phyloP scores from a whole-genome alignment of 2,888 invertebrate species.

The Poecilus cupreus region DNA sequence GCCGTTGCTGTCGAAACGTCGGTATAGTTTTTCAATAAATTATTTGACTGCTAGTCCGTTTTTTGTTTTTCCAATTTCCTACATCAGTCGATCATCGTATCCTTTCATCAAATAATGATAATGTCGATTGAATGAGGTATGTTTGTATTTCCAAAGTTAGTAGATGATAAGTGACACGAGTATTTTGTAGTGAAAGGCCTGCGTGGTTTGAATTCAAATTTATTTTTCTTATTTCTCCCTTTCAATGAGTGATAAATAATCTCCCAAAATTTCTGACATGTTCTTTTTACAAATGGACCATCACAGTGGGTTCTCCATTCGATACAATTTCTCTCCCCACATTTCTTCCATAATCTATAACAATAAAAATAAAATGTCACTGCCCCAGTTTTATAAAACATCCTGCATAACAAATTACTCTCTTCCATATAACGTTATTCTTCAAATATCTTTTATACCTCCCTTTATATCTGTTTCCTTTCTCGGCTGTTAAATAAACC shows the following conservation, averaged over 20 bases:
- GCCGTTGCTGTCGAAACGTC: too few species aligned
- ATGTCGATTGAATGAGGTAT: too few species aligned
- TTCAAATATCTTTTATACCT: not conserved
- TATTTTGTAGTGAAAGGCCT: too few species aligned
- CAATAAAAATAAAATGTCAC: constrained; percentile 40
- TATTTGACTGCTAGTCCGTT: too few species aligned
- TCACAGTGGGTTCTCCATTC: not conserved
- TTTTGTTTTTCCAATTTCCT: too few species aligned
- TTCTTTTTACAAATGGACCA: not conserved
- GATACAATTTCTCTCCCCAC: constrained; percentile 5
- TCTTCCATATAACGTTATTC: not conserved
- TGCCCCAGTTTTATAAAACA: constrained; percentile 29
- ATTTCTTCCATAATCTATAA: constrained; percentile 17
- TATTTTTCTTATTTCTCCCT: not conserved
- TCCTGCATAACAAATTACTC: constrained; percentile 30
- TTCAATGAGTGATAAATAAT: constrained; percentile 15
- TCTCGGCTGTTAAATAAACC: not conserved
- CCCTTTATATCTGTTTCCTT: constrained; percentile 7
- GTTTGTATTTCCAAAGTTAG: too few species aligned
- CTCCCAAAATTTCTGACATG: constrained; percentile 8
- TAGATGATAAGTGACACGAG: too few species aligned
- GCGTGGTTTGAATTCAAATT: too few species aligned
- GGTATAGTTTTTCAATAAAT: too few species aligned
- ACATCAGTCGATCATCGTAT: too few species aligned
- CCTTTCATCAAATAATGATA: too few species aligned